phyloP scores from a whole-genome alignment of 2,113 vertebrate genomes.

The Hucho hucho region DNA sequence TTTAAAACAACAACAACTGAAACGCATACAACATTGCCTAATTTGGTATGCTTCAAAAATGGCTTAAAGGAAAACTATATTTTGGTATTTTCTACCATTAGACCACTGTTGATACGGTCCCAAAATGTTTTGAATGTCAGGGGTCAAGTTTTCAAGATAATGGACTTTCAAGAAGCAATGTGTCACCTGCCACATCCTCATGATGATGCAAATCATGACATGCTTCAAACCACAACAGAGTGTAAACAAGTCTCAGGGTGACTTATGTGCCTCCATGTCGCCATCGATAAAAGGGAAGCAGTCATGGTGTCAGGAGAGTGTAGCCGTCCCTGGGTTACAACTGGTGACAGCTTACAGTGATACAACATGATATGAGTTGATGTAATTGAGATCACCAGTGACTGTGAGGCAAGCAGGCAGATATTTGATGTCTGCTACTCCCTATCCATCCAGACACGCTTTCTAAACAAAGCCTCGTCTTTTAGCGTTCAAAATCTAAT shows the following conservation, averaged over 20 bases:
- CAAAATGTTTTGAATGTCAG: too few relatives aligned
- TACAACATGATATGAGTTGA: slow-evolving; percentile 32
- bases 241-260: slow-evolving; percentile 21
- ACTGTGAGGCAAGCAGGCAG: slow-evolving; percentile 1
- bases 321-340: slow-evolving; percentile 32
- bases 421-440: slow-evolving; percentile 26
- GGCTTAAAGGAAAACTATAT: too few relatives aligned
- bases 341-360: slow-evolving; percentile 44
- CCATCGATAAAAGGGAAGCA: slow-evolving; percentile 41
- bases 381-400: not conserved
- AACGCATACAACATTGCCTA: too few relatives aligned
- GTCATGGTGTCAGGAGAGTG: slow-evolving; percentile 4
- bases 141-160: too few relatives aligned
- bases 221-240: too few relatives aligned
- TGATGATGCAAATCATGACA: too few relatives aligned
- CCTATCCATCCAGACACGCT: slow-evolving; percentile 39
- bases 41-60: too few relatives aligned
- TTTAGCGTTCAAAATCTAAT: slow-evolving; percentile 6
- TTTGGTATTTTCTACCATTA: too few relatives aligned
- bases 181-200: too few relatives aligned
- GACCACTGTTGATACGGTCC: too few relatives aligned
- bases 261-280: slow-evolving; percentile 40
- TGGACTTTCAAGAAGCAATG: too few relatives aligned
- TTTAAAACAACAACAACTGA: not conserved
- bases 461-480: slow-evolving; percentile 15